Base-by-base conservation (phyloP, 2,797 vertebrate species). In the Salmo trutta region DNA sequence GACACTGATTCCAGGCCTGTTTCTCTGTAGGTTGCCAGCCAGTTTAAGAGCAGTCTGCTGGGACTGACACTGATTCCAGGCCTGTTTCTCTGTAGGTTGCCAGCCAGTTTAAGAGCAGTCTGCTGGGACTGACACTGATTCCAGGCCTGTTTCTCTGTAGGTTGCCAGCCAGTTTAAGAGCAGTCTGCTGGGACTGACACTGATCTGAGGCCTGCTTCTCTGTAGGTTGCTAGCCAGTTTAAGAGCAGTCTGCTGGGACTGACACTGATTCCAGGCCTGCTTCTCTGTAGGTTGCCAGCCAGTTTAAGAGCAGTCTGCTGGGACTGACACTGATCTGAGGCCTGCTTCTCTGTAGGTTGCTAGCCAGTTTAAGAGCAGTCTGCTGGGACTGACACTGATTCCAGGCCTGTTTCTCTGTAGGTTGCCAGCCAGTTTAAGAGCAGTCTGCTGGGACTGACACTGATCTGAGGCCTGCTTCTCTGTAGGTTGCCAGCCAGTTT, bases 31-130 rank as follows among this genome's bases (percentile, higher is more conserved):
- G 97, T 99, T 78, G 97, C 95, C 8, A 97, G 96, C 24, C 98
- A 99, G 93, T 36, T 36, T 36, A 36, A 36, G 33, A 36, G 33
- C 33, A 36, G 31, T 31, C 31, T 31, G 31, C 31, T 31, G 31
- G 31, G 31, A 31, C 4, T 33, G 4, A 33, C 19, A 97, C 95
- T 56, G 54, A 56, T 56, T 17, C 5, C 3, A 56, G 17, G 78
- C 76, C 73, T 84, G 21, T 17, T 77, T 83, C 41, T 33, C 77
- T 83, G 62, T 80, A 99, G 97, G 97, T 99, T 78, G 97, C 95
- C 8, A 97, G 96, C 24, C 98, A 99, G 93, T 99, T 99, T 91
- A 99, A 98, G 90, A 97, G 93, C 92, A 99, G 98, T 41, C 94
- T 99, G 84, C 94, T 88, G 68, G 96, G 95, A 64, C 95, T 99